Evolutionary conservation across 2,888 invertebrate species (phyloP).

Genomic region (Tridacna gigas): DNA sequence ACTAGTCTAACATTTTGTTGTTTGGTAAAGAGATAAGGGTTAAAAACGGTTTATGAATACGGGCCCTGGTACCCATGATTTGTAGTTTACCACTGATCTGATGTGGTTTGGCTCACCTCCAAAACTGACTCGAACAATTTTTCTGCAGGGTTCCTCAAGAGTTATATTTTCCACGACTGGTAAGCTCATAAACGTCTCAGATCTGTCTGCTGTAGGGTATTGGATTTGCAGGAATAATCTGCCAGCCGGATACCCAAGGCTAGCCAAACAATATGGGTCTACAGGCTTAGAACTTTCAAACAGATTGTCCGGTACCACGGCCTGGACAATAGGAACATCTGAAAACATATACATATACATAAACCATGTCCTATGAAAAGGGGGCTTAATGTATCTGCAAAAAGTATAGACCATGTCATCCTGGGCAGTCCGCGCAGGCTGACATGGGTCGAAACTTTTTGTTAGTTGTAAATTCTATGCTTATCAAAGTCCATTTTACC

Average conservation of each 20-base stretch:
- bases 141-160: not conserved
- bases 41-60: not conserved
- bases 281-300: conserved; percentile 2
- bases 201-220: not conserved
- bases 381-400: too few species aligned
- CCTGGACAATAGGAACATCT: conserved; percentile 22
- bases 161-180: conserved; percentile 1
- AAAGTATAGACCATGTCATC: too few species aligned
- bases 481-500: too few species aligned
- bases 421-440: too few species aligned
- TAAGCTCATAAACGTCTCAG: not conserved
- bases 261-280: conserved; percentile 25
- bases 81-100: too few species aligned
- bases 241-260: conserved; percentile 30
- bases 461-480: too few species aligned
- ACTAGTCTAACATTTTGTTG: too few species aligned
- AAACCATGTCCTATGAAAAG: too few species aligned
- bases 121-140: conserved; percentile 16
- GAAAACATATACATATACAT: not conserved
- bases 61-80: too few species aligned
- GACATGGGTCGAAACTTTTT: too few species aligned
- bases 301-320: conserved; percentile 30
- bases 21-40: too few species aligned
- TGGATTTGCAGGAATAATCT: conserved; percentile 26
- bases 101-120: conserved; percentile 16